Evolutionary conservation across 2,797 vertebrate species (phyloP).

Genomic region (Rhinella marina): DNA sequence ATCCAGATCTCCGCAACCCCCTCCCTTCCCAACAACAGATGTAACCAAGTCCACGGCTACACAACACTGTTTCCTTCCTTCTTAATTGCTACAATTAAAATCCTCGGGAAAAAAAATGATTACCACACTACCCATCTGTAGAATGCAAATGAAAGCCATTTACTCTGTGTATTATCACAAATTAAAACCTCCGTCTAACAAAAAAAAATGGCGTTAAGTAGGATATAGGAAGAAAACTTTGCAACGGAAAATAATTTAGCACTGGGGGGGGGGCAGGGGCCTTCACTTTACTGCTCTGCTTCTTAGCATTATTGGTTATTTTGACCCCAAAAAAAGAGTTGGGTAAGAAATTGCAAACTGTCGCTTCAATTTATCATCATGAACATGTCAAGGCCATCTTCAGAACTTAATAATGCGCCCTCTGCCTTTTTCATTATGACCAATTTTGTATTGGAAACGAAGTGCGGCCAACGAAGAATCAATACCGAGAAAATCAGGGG

Average conservation of each 20-base stretch:
- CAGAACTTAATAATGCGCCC: neutral
- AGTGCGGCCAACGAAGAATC: constrained; percentile 21
- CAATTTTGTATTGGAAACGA: constrained; percentile 23
- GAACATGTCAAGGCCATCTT: neutral
- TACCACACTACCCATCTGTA: constrained; percentile 54
- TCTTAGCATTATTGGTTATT: neutral
- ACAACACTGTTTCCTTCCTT: constrained; percentile 55
- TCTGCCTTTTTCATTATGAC: constrained; percentile 1
- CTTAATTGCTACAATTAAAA: constrained; percentile 61
- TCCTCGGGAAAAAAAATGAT: constrained; percentile 52
- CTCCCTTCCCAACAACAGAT: constrained; percentile 20
- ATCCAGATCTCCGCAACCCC: constrained; percentile 16
- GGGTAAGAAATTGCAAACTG: neutral
- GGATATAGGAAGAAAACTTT: constrained; percentile 3
- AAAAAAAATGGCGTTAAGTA: constrained; percentile 9
- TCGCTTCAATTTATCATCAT: neutral
- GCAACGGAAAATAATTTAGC: neutral
- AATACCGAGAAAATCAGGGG: constrained; percentile 23
- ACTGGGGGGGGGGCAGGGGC: neutral
- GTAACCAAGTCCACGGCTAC: constrained; percentile 39
- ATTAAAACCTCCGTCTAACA: constrained; percentile 35
- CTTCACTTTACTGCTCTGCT: neutral
- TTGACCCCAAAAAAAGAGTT: neutral
- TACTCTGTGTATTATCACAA: constrained; percentile 42
- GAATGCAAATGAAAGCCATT: constrained; percentile 52